Evolutionary conservation across 2,113 vertebrate genomes (phyloP).

Genomic region (Okapia johnstoni): DNA sequence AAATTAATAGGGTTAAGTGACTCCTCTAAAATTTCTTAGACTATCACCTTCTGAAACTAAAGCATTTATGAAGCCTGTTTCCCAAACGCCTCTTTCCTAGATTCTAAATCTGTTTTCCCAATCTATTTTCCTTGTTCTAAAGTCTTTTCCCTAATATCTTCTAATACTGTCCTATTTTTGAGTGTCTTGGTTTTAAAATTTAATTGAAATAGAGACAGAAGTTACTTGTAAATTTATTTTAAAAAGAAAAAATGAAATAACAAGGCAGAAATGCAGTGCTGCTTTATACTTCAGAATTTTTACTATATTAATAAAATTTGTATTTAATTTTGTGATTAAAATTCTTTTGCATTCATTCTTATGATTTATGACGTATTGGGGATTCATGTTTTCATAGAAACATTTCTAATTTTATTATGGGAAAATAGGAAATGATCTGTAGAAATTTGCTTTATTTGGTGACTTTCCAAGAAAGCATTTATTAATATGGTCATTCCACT

Average conservation of each 20-base stretch:
- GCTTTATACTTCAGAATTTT: neutral
- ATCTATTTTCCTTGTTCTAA: neutral
- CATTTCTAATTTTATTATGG: neutral
- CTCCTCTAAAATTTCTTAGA: neutral
- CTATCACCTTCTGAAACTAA: neutral
- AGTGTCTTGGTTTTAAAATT: slow-evolving; percentile 10
- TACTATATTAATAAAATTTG: neutral
- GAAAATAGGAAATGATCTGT: neutral
- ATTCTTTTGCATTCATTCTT: neutral
- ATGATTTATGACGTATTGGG: neutral
- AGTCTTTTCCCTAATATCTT: neutral
- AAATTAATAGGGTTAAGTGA: neutral
- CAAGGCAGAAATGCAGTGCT: neutral
- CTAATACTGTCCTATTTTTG: neutral
- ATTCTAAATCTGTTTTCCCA: neutral
- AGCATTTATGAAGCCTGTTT: neutral
- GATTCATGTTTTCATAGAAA: slow-evolving; percentile 23
- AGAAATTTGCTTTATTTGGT: neutral
- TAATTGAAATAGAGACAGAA: neutral
- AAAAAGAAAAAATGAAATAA: neutral
- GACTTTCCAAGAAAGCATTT: slow-evolving; percentile 22
- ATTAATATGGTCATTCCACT: neutral
- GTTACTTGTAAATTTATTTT: slow-evolving; percentile 18
- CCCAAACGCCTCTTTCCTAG: neutral
- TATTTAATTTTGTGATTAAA: neutral